Evolutionary conservation across 2,113 vertebrate genomes (phyloP).

Genomic region (Puffinus mauretanicus): DNA sequence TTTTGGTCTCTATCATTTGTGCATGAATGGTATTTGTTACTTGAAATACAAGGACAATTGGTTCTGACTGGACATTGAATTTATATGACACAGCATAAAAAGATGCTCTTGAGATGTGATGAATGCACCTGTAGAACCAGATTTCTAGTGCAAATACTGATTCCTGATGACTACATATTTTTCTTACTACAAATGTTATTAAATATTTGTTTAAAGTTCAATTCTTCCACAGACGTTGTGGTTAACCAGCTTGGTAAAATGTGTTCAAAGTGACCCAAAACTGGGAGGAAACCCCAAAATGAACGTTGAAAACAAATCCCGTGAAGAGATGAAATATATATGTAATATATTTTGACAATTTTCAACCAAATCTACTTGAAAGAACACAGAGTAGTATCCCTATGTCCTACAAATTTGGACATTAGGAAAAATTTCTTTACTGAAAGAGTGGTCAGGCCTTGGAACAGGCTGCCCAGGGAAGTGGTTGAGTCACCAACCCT

Average conservation of each 20-base stretch:
- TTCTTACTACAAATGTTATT: not conserved
- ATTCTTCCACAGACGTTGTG: not conserved
- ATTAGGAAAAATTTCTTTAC: too few species aligned
- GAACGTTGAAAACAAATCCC: not conserved
- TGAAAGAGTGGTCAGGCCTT: too few species aligned
- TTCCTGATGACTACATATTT: not conserved
- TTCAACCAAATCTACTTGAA: not conserved
- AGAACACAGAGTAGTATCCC: not conserved
- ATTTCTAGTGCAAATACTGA: not conserved
- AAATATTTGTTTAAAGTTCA: not conserved
- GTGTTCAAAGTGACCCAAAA: not conserved
- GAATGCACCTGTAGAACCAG: not conserved
- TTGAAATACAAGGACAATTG: not conserved
- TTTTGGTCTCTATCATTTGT: not conserved
- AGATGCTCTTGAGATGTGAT: not conserved
- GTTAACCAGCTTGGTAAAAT: not conserved
- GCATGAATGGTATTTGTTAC: not conserved
- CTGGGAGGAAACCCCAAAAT: not conserved
- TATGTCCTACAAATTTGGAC: not conserved
- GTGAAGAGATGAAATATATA: not conserved
- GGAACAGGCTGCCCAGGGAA: too few species aligned
- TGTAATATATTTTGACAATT: not conserved
- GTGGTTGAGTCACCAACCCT: too few species aligned
- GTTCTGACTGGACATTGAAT: not conserved
- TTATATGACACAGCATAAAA: not conserved